Conservation (phyloP, 2,797 vertebrate genomes). For the Acipenser transmontanus region DNA sequence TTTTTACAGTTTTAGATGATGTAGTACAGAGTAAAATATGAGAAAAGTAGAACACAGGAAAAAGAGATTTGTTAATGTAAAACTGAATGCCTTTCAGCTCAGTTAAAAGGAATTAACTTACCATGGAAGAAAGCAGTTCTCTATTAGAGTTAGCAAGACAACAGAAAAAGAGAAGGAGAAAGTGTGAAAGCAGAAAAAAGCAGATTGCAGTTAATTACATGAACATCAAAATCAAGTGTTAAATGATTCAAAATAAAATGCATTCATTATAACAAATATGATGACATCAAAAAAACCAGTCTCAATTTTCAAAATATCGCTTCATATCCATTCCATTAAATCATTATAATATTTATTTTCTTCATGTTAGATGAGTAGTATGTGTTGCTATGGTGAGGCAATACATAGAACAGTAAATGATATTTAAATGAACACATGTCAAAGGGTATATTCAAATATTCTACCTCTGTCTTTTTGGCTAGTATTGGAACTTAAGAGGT, state of each 20-base stretch:
- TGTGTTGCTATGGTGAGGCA: background rate
- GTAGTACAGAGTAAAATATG: background rate
- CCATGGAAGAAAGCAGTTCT: constrained; percentile 8
- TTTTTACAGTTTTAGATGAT: no score
- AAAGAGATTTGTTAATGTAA: background rate
- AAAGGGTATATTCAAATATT: no score
- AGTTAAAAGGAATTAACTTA: constrained; percentile 14
- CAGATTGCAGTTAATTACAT: background rate
- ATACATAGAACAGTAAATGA: no score
- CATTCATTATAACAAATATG: no score
- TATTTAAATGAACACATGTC: no score
- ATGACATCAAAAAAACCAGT: background rate
- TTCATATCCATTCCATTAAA: no score
- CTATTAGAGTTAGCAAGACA: constrained; percentile 8
- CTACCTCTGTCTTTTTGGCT: background rate
- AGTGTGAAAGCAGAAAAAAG: background rate
- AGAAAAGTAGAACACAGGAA: constrained; percentile 8
- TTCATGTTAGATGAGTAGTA: background rate
- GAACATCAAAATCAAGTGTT: background rate
- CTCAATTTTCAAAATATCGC: background rate
- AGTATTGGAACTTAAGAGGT: background rate
- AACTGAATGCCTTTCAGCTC: no score
- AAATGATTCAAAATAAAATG: no score
- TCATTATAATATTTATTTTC: no score
- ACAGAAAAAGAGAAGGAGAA: background rate